Base-by-base conservation (phyloP, 2,113 vertebrate genomes). In the Fukomys damarensis region DNA sequence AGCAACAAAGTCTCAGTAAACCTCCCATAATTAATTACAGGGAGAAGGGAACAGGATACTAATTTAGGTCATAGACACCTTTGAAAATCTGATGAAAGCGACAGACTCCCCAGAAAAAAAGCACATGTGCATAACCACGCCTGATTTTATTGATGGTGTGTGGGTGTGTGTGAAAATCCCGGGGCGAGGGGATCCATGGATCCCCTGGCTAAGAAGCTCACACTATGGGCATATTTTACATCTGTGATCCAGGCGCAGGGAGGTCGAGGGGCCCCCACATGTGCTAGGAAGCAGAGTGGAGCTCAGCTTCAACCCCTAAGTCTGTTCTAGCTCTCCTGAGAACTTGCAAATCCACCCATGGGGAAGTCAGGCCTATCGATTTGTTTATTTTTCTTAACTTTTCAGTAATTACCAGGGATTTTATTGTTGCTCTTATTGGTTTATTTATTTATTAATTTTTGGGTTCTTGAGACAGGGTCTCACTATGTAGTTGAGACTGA, bases 61-160 rank as follows among this genome's bases (percentile, higher is more conserved):
- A 86, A 96, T 98, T 96, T 93, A 96, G 93, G 92, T 92, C 96
- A 93, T 3, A 66, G 92, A 52, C 89, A 87, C 46, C 92, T 96
- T 96, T 97, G 96, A 93, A 97, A 95, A 95, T 91, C 74, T 65
- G 90, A 96, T 97, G 93, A 96, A 96, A 95, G 92, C 61, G 68
- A 26, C 0, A 19, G 86, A 94, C 38, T 19, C 41, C 54, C 63
- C 80, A 77, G 88, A 66, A 81, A 79, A 95, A 95, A 70, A 56
- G 30, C 66, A 52, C 52, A 49, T 46, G 80, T 38, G 26, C 54
- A 6, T 38, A 61, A 41, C 77, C 54, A 83, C n/a, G 89, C 12
- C 41, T 22, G 2, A 26, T 82, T 94, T 90, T 91, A 89, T 76
- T 93, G 49, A 83, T 74, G 13, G 68, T 7, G 59, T 86, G 65